These are phyloP conservation scores for Pyxicephalus adspersus DNA, from an alignment of 2,113 vertebrate species.

Conservation along the genomic window DNA sequence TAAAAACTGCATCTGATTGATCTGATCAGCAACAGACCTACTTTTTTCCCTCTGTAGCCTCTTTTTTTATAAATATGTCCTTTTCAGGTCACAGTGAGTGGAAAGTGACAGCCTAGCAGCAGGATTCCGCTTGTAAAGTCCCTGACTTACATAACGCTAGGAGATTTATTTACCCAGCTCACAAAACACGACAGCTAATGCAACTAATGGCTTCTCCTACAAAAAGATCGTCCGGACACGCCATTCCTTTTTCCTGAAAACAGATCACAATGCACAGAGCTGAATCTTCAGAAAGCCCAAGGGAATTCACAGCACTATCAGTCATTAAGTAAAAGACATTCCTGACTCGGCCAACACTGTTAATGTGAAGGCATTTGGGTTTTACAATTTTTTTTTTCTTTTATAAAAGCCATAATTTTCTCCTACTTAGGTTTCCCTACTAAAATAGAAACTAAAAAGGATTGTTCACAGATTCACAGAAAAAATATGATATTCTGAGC, in stretches of 20 bases:
- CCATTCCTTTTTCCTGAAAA: constrained; percentile 10
- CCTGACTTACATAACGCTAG: not conserved
- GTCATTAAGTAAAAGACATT: not conserved
- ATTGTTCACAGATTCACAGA: no score
- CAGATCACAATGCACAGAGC: not conserved
- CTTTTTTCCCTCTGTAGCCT: not conserved
- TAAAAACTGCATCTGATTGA: no score
- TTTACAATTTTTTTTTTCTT: no score
- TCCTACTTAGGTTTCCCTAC: no score
- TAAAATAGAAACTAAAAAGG: no score
- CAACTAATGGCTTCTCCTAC: constrained; percentile 18
- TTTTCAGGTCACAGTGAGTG: not conserved
- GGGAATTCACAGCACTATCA: constrained; percentile 22
- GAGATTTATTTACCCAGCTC: constrained; percentile 14
- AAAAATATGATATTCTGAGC: no score
- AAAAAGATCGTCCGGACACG: not conserved
- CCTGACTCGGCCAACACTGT: not conserved
- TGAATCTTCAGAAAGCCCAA: not conserved
- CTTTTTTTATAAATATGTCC: not conserved
- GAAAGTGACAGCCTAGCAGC: not conserved
- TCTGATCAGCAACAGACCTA: not conserved
- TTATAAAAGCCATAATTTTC: no score
- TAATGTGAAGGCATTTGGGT: not conserved
- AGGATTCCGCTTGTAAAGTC: not conserved
- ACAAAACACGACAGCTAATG: constrained; percentile 23